Conservation (phyloP, 2,797 vertebrate species). For the Pempheris klunzingeri region DNA sequence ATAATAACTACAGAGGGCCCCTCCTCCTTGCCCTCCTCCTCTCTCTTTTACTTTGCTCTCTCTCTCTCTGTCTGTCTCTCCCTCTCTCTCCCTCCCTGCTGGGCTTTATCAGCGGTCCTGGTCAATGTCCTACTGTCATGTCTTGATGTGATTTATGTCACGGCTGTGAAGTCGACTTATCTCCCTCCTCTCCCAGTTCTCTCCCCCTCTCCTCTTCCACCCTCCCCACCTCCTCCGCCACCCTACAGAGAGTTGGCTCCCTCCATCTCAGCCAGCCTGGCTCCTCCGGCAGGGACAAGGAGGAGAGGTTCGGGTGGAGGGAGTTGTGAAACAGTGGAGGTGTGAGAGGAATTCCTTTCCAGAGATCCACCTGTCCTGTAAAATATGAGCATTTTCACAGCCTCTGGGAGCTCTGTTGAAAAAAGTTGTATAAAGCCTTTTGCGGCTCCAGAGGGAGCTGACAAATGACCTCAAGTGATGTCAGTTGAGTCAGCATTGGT, state of each 20-base stretch:
- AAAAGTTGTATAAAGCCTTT: no score
- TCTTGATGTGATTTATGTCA: slow-evolving; percentile 94
- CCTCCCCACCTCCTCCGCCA: slow-evolving; percentile 43
- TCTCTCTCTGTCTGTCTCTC: slow-evolving; percentile 48
- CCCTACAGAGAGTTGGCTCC: slow-evolving; percentile 76
- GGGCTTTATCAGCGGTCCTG: slow-evolving; percentile 91
- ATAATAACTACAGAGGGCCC: slow-evolving; percentile 80
- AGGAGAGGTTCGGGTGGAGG: slow-evolving; percentile 42
- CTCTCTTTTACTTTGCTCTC: slow-evolving; percentile 43
- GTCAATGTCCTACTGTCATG: slow-evolving; percentile 94
- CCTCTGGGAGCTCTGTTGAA: not conserved
- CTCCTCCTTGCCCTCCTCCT: slow-evolving; percentile 65
- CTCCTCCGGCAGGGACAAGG: slow-evolving; percentile 79
- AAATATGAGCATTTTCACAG: slow-evolving; percentile 9
- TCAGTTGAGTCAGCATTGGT: not conserved
- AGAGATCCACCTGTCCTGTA: slow-evolving; percentile 48
- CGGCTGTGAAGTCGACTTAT: slow-evolving; percentile 92
- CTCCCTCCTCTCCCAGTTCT: slow-evolving; percentile 78
- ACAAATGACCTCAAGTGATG: not conserved
- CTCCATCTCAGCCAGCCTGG: slow-evolving; percentile 88
- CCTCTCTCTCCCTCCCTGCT: slow-evolving; percentile 72
- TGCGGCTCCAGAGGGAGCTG: no score
- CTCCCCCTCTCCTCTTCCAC: slow-evolving; percentile 41
- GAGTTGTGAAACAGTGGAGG: slow-evolving; percentile 44
- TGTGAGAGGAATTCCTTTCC: slow-evolving; percentile 54